Base-by-base conservation (phyloP, 2,888 invertebrate species). In the Linnaemya vulpina region DNA sequence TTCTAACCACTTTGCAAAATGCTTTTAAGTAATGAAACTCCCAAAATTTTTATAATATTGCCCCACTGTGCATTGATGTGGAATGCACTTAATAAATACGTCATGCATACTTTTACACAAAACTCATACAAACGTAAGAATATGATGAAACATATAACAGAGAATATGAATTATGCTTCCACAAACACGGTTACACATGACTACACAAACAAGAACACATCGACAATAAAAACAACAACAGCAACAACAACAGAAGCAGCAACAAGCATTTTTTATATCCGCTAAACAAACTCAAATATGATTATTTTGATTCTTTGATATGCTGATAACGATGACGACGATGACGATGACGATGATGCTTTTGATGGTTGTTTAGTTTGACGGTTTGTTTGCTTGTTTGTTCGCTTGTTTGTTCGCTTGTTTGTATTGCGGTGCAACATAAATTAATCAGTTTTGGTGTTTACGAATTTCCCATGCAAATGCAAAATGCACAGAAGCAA, bases 381-480 rank as follows among this genome's bases (percentile, higher is more conserved):
- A 53, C 22, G 53, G 62, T 15, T 63, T 63, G 43, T 43, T 63
- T 55, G 80, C 46, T 55, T 74, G 53, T 70, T 78, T 63, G 77
- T 73, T 79, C n/a, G n/a, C n/a, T 30, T 30, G 30, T 5, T 30
- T 30, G 30, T 30, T 30, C 5, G 30, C 67, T 25, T 53, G 51
- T 60, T 53, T 43, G 67, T 49, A 74, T 71, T 46, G 75, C 71
- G 82, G 82, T 82, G 55, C 78, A 63, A 82, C 53, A 85, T 78
- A 82, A 78, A 82, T 85, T 82, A 85, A 85, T 82, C 82, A 75
- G 73, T 78, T 81, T 74, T 81, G 78, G 85, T 85, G 70, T 85
- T 78, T 82, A 70, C 49, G 53, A 65, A 78, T 82, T 85, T 78
- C 53, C 62, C 75, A 81, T 82, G 78, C 70, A 85, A 78, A 78